A percentile compares a stretch with the other conserved stretches of the same genome.
Evolutionary conservation across 2,888 invertebrate species (phyloP).

Genomic region (Parthenolecanium corni): DNA sequence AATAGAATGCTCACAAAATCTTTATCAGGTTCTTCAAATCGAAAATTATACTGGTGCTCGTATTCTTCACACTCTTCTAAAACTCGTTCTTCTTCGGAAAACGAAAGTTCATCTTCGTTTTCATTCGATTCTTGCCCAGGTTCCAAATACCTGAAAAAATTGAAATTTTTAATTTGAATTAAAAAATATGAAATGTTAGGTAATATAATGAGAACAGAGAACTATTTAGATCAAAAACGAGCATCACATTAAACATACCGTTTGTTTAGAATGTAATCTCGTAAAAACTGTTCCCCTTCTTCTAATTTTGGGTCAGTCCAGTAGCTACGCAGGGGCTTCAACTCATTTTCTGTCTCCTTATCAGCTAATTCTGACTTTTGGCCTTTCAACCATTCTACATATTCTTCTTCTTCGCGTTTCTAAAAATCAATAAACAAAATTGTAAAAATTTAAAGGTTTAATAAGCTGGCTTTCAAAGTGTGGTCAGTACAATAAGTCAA

Average conservation of each 20-base stretch:
- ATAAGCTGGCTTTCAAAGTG: too few relatives aligned
- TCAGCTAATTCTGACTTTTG: conserved; percentile 50
- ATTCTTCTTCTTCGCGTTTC: conserved; percentile 47
- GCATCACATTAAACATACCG: too few relatives aligned
- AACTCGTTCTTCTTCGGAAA: conserved; percentile 73
- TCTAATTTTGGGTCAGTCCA: conserved; percentile 76
- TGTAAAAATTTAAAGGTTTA: too few relatives aligned
- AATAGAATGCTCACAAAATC: conserved; percentile 32
- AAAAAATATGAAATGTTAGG: background rate
- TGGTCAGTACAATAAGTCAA: too few relatives aligned
- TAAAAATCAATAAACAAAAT: conserved; percentile 25
- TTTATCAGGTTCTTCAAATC: conserved; percentile 70
- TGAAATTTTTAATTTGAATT: background rate
- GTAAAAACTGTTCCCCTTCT: conserved; percentile 73
- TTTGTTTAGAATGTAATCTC: conserved; percentile 85
- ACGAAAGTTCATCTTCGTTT: conserved; percentile 42
- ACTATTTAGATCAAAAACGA: too few relatives aligned
- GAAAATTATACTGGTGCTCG: conserved; percentile 89
- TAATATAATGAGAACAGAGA: conserved; percentile 3
- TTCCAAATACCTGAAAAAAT: conserved; percentile 41
- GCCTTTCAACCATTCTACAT: conserved; percentile 70
- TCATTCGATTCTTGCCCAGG: conserved; percentile 43
- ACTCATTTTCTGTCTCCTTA: conserved; percentile 47
- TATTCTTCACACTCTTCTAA: conserved; percentile 77
- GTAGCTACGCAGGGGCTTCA: conserved; percentile 65